These are phyloP conservation scores for Misgurnus anguillicaudatus DNA, from an alignment of 2,113 vertebrate species.

Conservation along the genomic window DNA sequence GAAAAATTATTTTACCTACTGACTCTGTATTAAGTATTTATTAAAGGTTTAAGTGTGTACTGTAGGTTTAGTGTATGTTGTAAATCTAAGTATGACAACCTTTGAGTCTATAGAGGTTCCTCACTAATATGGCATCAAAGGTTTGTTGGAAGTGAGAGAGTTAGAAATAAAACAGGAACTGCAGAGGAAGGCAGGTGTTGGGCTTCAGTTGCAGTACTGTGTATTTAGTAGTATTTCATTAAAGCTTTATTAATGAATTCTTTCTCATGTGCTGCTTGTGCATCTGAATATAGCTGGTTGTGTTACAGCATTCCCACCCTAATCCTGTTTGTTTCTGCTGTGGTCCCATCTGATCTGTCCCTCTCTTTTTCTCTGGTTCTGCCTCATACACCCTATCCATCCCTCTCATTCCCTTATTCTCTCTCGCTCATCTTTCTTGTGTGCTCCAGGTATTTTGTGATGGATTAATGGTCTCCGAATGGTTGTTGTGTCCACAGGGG, in stretches of 20 bases:
- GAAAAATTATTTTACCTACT: too few species aligned
- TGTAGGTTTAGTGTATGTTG: too few species aligned
- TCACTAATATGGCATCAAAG: too few species aligned
- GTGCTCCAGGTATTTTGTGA: slow-evolving; percentile 25
- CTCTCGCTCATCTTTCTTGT: not conserved
- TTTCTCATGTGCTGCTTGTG: not conserved
- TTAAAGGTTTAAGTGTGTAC: too few species aligned
- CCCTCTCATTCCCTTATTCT: not conserved
- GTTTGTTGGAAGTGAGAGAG: too few species aligned
- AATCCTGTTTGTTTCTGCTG: not conserved
- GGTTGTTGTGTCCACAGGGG: not conserved
- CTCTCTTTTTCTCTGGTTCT: not conserved
- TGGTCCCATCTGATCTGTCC: not conserved
- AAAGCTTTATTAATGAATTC: not conserved
- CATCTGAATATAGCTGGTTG: not conserved
- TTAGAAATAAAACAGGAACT: too few species aligned
- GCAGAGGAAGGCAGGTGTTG: not conserved
- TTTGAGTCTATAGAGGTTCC: too few species aligned
- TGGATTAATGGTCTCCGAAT: not conserved
- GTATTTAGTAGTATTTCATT: not conserved
- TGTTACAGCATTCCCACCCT: not conserved
- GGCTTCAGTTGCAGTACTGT: not conserved
- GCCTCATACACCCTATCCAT: not conserved
- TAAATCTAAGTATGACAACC: too few species aligned
- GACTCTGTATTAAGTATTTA: too few species aligned